These are phyloP conservation scores for Sminthurides bifidus DNA, from an alignment of 1,140 invertebrate species.

Conservation along the genomic window DNA sequence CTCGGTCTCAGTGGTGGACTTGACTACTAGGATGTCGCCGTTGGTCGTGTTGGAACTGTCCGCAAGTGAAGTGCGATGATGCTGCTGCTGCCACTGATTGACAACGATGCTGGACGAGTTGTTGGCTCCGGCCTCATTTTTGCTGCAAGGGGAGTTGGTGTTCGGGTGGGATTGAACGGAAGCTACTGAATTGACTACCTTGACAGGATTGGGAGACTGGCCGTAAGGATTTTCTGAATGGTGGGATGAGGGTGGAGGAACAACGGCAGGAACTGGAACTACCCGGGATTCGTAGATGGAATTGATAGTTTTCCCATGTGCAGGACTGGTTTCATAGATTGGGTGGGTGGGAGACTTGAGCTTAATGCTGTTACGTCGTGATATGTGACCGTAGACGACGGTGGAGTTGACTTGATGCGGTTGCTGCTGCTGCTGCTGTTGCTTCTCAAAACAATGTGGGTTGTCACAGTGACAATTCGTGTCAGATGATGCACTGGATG, in stretches of 20 bases:
- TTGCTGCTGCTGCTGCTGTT: not conserved
- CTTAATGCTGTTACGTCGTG: conserved; percentile 4
- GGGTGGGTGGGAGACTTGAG: conserved; percentile 1
- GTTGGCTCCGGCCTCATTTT: no score
- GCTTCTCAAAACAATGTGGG: conserved; percentile 1
- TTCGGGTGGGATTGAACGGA: no score
- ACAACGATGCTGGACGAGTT: no score
- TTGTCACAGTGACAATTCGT: conserved; percentile 3
- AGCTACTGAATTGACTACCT: conserved; percentile 2
- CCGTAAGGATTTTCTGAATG: conserved; percentile 6
- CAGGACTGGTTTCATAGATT: conserved; percentile 15
- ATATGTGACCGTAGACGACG: not conserved
- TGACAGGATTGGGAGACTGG: not conserved
- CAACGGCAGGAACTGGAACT: not conserved
- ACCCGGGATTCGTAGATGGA: conserved; percentile 6
- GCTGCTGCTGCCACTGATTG: no score
- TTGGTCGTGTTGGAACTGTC: no score
- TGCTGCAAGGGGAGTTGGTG: no score
- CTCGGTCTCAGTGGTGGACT: no score
- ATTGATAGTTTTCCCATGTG: not conserved
- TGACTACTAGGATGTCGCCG: no score
- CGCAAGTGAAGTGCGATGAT: no score
- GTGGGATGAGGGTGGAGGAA: not conserved
- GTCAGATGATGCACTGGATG: not conserved
- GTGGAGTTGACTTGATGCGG: no score